Evolutionary conservation across 2,113 vertebrate species (phyloP).

Genomic region (Ochotona curzoniae): DNA sequence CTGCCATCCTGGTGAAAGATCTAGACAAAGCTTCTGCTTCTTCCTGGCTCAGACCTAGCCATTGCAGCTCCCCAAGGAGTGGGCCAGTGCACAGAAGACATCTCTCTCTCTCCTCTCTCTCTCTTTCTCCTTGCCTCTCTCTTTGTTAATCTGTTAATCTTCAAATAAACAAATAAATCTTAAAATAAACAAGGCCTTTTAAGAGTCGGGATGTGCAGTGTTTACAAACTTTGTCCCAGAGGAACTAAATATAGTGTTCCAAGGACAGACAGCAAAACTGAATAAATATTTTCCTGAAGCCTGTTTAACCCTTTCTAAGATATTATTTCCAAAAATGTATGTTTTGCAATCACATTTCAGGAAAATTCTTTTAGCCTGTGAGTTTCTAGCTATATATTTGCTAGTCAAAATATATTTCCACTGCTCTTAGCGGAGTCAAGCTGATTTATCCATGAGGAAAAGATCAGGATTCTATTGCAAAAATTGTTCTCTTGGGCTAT

Average conservation of each 20-base stretch:
- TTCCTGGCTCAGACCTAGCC: too few species aligned
- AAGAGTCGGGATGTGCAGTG: background rate
- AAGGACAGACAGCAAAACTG: background rate
- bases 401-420: constrained; percentile 59
- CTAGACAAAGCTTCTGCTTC: too few species aligned
- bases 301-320: constrained; percentile 35
- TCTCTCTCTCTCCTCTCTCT: too few species aligned
- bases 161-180: too few species aligned
- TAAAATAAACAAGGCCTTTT: background rate
- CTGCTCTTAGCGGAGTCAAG: constrained; percentile 51
- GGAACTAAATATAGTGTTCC: background rate
- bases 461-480: constrained; percentile 69
- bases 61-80: too few species aligned
- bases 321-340: constrained; percentile 55
- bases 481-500: constrained; percentile 78
- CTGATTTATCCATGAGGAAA: constrained; percentile 71
- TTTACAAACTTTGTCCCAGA: constrained; percentile 6
- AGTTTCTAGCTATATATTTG: constrained; percentile 59
- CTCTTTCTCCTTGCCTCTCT: too few species aligned
- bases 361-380: constrained; percentile 22
- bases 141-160: too few species aligned
- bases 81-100: too few species aligned
- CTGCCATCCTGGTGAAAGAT: too few species aligned
- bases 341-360: constrained; percentile 43
- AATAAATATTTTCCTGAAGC: constrained; percentile 1